Percentiles rank a stretch among this genome's conserved stretches.
phyloP scores from a whole-genome alignment of 2,113 vertebrate species.

The Toxotes chatareus region DNA sequence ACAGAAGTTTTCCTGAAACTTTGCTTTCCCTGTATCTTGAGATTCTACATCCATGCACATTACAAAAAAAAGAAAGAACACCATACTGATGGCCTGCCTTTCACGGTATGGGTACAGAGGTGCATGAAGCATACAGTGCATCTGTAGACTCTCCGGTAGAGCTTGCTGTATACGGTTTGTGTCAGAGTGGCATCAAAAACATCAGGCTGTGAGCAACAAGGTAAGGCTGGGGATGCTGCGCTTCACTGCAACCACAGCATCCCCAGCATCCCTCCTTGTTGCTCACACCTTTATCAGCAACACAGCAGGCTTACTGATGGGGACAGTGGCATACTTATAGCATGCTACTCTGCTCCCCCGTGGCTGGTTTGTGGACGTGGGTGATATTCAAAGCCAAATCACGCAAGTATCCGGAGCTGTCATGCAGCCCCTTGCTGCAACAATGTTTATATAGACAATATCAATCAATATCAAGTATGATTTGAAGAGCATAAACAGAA shows the following conservation, averaged over 20 bases:
- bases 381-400: conserved; percentile 43
- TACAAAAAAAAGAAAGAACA: background rate
- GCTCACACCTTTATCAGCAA: conserved; percentile 73
- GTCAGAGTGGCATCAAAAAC: conserved; percentile 67
- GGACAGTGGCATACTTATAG: conserved; percentile 41
- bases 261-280: conserved; percentile 44
- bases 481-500: background rate
- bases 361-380: conserved; percentile 39
- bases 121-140: conserved; percentile 33
- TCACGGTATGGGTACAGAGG: conserved; percentile 14
- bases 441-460: conserved; percentile 9
- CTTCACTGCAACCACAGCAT: conserved; percentile 43
- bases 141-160: conserved; percentile 46
- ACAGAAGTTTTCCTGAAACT: conserved; percentile 13
- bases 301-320: conserved; percentile 65
- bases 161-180: conserved; percentile 45
- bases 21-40: background rate
- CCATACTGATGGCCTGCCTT: conserved; percentile 3
- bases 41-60: conserved; percentile 1
- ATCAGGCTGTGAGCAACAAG: conserved; percentile 37
- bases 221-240: conserved; percentile 19
- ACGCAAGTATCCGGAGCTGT: conserved; percentile 46
- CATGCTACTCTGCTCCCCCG: conserved; percentile 27
- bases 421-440: conserved; percentile 5
- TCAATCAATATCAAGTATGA: background rate